These are phyloP conservation scores for Mionectes macconnelli DNA, from an alignment of 2,113 vertebrate species.

Conservation along the genomic window DNA sequence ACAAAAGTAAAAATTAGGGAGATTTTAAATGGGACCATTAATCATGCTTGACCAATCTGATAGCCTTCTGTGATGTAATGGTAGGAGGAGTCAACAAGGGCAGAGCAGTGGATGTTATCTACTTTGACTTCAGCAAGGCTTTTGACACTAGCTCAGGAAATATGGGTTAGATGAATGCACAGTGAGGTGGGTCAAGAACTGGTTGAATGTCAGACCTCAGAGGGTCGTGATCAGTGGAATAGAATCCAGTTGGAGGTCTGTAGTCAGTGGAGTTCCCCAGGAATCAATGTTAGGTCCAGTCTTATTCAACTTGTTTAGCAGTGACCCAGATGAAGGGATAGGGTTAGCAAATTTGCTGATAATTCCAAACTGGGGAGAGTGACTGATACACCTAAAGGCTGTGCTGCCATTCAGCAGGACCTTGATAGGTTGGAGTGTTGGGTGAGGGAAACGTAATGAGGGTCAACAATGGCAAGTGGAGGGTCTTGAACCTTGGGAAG, in stretches of 20 bases:
- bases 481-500: no score
- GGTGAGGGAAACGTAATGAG: neutral
- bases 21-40: neutral
- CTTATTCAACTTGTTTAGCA: neutral
- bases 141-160: neutral
- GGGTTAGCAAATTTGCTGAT: neutral
- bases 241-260: neutral
- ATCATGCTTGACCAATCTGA: neutral
- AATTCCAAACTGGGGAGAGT: no score
- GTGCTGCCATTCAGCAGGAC: neutral
- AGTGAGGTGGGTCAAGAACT: neutral
- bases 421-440: neutral
- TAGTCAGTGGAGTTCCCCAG: neutral
- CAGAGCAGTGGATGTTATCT: neutral
- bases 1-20: neutral
- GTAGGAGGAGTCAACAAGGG: neutral
- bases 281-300: neutral
- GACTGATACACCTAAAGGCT: neutral
- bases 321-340: rapidly evolving
- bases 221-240: neutral
- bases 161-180: neutral
- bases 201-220: neutral
- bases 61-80: neutral
- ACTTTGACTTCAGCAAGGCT: rapidly evolving
- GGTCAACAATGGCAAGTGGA: no score